Base-by-base conservation (phyloP, 2,797 vertebrate genomes). In the Notolepis coatsorum region DNA sequence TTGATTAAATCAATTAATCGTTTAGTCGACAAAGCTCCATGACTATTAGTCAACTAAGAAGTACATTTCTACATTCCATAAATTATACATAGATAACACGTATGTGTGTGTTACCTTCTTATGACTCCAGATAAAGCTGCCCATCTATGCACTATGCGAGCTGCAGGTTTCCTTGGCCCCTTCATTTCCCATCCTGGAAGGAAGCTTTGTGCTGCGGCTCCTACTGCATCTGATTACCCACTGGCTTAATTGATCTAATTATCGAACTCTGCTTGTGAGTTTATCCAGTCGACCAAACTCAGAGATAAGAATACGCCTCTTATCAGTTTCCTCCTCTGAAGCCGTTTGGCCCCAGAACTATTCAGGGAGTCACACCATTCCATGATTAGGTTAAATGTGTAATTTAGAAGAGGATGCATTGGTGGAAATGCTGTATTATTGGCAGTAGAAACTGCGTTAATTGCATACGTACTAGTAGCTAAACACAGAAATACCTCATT, bases 211-310 rank as follows among this genome's bases (percentile, higher is more conserved):
- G 69, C 78, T 61, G 37, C 41, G 69, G 48, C 57, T 85, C 68
- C 68, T 59, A 79, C 59, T 78, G 79, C 70, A 79, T 84, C 87
- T 85, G 83, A 91, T 89, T 90, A 89, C 81, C 85, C 72, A 56
- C 68, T 55, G 65, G 86, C 86, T 90, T 89, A 91, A 91, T 90
- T 91, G 85, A 90, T 91, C 82, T 87, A 87, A 86, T 88, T 92
- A 89, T 91, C 89, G 84, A 90, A 86, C 82, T 82, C 75, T 83
- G 77, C 88, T 80, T 77, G 75, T 91, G 84, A 87, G 78, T 88
- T 91, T 88, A 90, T 88, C 77, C 82, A 86, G 77, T 87, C 76
- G 81, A 71, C 68, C 70, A 71, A 71, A 88, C 76, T 77, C 67
- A 77, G 68, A 81, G 91, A 92, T 90, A 88, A 89, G 81, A 64